Conservation (phyloP, 1,140 invertebrate genomes). For the Schlechtendalia chinensis region DNA sequence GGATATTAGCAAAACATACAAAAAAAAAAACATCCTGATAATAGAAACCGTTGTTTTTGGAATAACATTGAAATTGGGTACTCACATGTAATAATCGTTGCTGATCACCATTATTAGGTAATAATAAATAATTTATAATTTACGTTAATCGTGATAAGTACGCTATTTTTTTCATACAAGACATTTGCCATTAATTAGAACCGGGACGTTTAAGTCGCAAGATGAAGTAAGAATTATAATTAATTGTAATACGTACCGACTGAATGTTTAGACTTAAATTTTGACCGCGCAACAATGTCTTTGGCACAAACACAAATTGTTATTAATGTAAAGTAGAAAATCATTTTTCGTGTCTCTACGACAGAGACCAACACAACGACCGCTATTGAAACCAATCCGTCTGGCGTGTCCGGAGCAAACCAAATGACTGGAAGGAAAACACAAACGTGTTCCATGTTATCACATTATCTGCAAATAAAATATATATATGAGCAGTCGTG, state of each 20-base stretch:
- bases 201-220: too few species aligned
- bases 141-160: too few species aligned
- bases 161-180: too few species aligned
- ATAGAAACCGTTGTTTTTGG: too few species aligned
- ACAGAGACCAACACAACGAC: background rate
- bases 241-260: background rate
- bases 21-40: too few species aligned
- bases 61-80: too few species aligned
- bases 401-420: constrained; percentile 17
- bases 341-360: background rate
- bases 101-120: too few species aligned
- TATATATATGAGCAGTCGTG: background rate
- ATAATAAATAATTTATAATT: too few species aligned
- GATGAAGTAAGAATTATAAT: background rate
- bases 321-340: background rate
- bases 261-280: background rate
- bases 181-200: too few species aligned
- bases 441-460: background rate
- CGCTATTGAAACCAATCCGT: background rate
- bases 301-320: background rate
- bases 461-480: background rate
- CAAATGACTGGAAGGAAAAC: constrained; percentile 33
- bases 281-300: background rate
- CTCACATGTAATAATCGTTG: too few species aligned
- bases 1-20: too few species aligned